Evolutionary conservation across 1,140 invertebrate genomes (phyloP), one percentile per base, ranked within the genome.

Genomic region (Drosophila murphyi): DNA sequence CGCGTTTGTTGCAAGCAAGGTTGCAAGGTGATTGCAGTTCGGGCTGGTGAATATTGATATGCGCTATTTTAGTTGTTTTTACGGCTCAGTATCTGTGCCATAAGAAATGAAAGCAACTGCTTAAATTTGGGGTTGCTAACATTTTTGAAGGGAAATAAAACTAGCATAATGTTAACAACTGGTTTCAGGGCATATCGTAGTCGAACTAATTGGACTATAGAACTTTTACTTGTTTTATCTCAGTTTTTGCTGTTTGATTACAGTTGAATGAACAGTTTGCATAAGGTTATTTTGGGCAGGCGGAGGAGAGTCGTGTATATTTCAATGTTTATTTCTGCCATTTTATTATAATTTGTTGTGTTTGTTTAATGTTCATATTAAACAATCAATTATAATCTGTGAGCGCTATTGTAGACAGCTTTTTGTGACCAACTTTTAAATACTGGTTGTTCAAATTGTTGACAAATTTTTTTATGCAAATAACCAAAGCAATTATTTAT

Each of bases 321-420:
- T 48, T 39, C 60, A 69, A 48, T 87, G 74, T 87, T 82, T 80
- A 76, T 67, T 62, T 76, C 72, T 52, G 32, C 20, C 54, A 31
- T 72, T 78, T 62, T 62, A 78, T 78, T 78, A 67, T 62, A 76
- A 29, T 71, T 65, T 55, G 52, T 75, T 43, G 52, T 87, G 82
- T 87, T 88, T 87, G 80, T 52, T 76, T 64, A 79, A 80, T 88
- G 82, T 82, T 82, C 79, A 88, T 88, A 73, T 74, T 69, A 80
- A 82, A 67, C 62, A 77, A 74, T 82, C 76, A 88, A 80, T 87
- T 88, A 80, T 48, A 48, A 60, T 60, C 47, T 82, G 56, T 55
- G 52, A 75, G 63, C 28, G 64, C 48, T 56, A 28, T 43, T 34
- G 2, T 20, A 20, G 50, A 8, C 41, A 31, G 43, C 39, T 2